Percentiles rank a stretch among this genome's conserved stretches.
phyloP scores from a whole-genome alignment of 2,113 vertebrate species.

The Cryptomyrus ogoouensis region DNA sequence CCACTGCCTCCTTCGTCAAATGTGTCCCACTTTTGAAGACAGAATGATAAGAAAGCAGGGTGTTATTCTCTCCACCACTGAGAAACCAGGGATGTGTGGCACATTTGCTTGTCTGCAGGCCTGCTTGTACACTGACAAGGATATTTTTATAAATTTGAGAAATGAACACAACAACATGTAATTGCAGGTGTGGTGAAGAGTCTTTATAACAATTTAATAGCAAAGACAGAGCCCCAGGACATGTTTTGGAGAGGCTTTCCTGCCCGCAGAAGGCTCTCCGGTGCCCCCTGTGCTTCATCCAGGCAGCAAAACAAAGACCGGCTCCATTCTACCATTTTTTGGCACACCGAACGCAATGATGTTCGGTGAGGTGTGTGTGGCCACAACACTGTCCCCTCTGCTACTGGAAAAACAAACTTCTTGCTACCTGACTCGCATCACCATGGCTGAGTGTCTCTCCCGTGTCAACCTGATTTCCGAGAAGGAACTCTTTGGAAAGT shows the following conservation, averaged over 20 bases:
- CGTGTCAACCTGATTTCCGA: background rate
- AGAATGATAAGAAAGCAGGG: conserved; percentile 11
- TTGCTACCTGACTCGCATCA: background rate
- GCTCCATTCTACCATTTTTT: background rate
- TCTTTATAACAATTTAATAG: conserved; percentile 45
- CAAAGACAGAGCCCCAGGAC: background rate
- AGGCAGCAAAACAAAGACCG: background rate
- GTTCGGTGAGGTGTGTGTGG: background rate
- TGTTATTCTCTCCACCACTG: background rate
- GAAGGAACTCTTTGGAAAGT: background rate
- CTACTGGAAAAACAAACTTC: background rate
- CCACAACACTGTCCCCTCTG: background rate
- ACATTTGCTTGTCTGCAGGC: background rate
- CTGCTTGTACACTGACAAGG: background rate
- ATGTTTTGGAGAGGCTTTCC: background rate
- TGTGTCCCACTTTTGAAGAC: conserved; percentile 63
- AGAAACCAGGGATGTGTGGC: background rate
- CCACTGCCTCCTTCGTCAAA: conserved; percentile 42
- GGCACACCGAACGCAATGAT: background rate
- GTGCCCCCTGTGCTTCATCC: background rate
- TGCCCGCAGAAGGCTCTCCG: background rate
- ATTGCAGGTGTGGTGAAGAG: conserved; percentile 55
- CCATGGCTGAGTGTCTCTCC: background rate
- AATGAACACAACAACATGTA: conserved; percentile 52
- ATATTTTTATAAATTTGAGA: conserved; percentile 27